A percentile compares a stretch with the other conserved stretches of the same genome.
These are phyloP conservation scores for Fragum fragum DNA, from an alignment of 2,888 invertebrate species.

Conservation along the genomic window DNA sequence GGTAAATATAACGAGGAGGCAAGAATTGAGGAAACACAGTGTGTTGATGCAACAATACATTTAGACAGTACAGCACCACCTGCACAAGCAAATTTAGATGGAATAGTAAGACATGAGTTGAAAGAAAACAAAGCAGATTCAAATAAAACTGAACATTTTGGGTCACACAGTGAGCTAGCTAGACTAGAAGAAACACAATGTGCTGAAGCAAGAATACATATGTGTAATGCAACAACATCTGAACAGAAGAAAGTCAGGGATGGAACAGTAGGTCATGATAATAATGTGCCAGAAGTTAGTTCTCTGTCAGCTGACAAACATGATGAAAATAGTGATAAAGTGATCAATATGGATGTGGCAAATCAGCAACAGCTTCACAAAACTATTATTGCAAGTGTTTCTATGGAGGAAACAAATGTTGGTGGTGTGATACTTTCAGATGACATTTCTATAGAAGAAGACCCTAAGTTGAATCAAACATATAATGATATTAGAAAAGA, in stretches of 20 bases:
- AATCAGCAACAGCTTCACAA: not conserved
- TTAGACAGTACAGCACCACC: not conserved
- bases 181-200: conserved; percentile 38
- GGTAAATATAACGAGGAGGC: not conserved
- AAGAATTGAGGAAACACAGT: conserved; percentile 39
- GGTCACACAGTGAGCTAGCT: not conserved
- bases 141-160: not conserved
- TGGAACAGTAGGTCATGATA: not conserved
- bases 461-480: no score
- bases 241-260: not conserved
- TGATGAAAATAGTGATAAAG: no score
- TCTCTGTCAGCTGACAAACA: not conserved
- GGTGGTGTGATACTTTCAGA: conserved; percentile 28
- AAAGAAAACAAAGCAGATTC: not conserved
- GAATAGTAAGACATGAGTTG: conserved; percentile 43
- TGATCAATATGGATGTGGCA: not conserved
- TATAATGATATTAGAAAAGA: no score
- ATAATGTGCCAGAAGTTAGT: not conserved
- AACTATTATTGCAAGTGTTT: not conserved
- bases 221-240: not conserved
- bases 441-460: not conserved
- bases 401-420: conserved; percentile 29
- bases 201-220: conserved; percentile 19
- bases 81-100: not conserved
- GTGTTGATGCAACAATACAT: conserved; percentile 26